Base-by-base conservation (phyloP, 2,113 vertebrate species). In the Odontesthes bonariensis region DNA sequence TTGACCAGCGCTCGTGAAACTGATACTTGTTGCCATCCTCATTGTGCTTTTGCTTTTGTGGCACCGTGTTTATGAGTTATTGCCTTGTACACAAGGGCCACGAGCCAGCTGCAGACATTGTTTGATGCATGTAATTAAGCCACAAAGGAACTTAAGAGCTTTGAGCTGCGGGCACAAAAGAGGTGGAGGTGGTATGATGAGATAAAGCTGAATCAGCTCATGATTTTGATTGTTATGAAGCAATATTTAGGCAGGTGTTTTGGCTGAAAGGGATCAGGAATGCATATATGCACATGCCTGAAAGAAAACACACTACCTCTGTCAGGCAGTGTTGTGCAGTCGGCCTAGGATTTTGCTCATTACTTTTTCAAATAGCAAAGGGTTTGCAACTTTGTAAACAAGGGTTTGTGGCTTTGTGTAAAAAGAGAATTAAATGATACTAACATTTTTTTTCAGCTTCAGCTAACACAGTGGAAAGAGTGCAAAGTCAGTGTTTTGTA, bases 71-170 rank as follows among this genome's bases (percentile, higher is more conserved):
- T 90, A 78, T 90, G 86, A 90, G 79, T 89, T 93, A 89, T 85
- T 73, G 77, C 86, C 79, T 40, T 66, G 89, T 75, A 90, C 83
- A 92, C 87, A 91, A 0, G 59, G 65, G 81, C 53, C 86, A 88
- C 76, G 61, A 71, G 86, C 86, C 93, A 94, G 93, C 93, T 95
- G 94, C 89, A 67, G 73, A 79, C 81, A 79, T 88, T 79, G 61
- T 84, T 90, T 69, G 87, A 90, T 92, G 83, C 87, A 83, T 91
- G 83, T 82, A 90, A 87, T 92, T 87, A 90, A 77, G 73, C 35
- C 79, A 91, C 88, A 88, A 90, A 91, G 74, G 82, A 63, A 53
- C 88, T 76, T 71, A 77, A 92, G 71, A 75, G 64, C 83, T 69
- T 69, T 86, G 60, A 87, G 86, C 83, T 38, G 0, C 20, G 1